Conservation (phyloP, 1,140 invertebrate species). For the Drosophila cardini region DNA sequence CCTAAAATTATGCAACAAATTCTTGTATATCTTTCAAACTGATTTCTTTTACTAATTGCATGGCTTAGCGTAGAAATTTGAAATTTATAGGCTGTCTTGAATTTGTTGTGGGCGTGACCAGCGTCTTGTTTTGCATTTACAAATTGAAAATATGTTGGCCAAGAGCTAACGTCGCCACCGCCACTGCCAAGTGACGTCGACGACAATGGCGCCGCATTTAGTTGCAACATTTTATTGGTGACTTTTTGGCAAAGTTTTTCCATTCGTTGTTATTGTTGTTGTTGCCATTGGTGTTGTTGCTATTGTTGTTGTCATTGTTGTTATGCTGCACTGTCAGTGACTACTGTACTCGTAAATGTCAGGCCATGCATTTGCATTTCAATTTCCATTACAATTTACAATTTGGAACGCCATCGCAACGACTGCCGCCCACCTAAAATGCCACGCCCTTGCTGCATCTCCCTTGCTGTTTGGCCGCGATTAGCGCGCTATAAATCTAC, state of each 20-base stretch:
- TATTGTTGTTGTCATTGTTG: constrained; percentile 34
- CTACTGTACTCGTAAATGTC: constrained; percentile 75
- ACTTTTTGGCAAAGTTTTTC: constrained; percentile 70
- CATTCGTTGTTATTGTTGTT: constrained; percentile 47
- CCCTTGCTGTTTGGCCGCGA: constrained; percentile 72
- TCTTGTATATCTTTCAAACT: constrained; percentile 27
- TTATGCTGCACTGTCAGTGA: constrained; percentile 47
- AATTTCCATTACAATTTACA: constrained; percentile 82
- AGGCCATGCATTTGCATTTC: constrained; percentile 79
- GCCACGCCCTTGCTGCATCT: constrained; percentile 18
- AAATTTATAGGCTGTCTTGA: constrained; percentile 68
- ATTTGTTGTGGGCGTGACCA: constrained; percentile 59
- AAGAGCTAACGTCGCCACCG: constrained; percentile 26
- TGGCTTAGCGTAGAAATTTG: constrained; percentile 1
- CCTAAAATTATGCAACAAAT: constrained; percentile 40
- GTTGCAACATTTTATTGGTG: constrained; percentile 83
- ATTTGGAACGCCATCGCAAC: constrained; percentile 54
- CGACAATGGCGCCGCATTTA: constrained; percentile 60
- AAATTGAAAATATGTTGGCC: constrained; percentile 76
- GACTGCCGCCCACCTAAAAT: constrained; percentile 41
- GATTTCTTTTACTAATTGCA: constrained; percentile 66
- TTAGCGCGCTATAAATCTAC: constrained; percentile 81
- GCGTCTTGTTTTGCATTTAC: constrained; percentile 78
- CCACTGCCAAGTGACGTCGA: constrained; percentile 66
- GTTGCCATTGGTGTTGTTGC: constrained; percentile 36